Percentiles rank a stretch among this genome's conserved stretches.
These are phyloP conservation scores for Drosophila infuscata DNA, from an alignment of 2,888 invertebrate genomes.

Conservation along the genomic window DNA sequence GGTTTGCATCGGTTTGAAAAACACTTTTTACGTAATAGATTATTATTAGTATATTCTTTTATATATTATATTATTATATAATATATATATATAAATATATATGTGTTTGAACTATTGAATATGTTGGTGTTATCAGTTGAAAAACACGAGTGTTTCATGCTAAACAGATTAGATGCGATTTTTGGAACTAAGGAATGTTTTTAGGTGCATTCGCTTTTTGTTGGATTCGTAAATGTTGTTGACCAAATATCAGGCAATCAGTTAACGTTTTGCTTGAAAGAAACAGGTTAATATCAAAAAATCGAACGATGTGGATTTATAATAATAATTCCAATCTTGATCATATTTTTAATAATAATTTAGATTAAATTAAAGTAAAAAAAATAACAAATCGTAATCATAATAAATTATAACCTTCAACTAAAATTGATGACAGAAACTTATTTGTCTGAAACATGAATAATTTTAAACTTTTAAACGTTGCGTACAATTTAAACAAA, in stretches of 20 bases:
- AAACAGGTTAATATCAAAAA: not conserved
- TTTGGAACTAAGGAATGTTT: constrained; percentile 5
- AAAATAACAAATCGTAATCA: not conserved
- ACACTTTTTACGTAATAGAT: not conserved
- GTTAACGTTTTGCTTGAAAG: too few relatives aligned
- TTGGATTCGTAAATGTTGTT: not conserved
- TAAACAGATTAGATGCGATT: constrained; percentile 31
- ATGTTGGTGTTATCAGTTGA: constrained; percentile 23
- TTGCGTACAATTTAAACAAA: not conserved
- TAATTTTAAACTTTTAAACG: not conserved
- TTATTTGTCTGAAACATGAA: not conserved
- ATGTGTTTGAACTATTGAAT: constrained; percentile 21
- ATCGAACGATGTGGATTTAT: not conserved
- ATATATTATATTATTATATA: too few relatives aligned
- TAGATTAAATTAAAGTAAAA: too few relatives aligned
- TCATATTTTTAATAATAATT: not conserved
- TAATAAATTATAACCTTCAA: not conserved
- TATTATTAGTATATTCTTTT: not conserved
- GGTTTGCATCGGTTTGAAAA: constrained; percentile 19
- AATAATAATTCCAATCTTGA: not conserved
- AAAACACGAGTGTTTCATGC: constrained; percentile 16
- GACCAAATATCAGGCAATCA: not conserved
- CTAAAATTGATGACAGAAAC: not conserved
- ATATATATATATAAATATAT: not conserved
- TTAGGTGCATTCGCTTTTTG: constrained; percentile 11